Base-by-base conservation (phyloP, 2,113 vertebrate species). In the Notothenia rossii region DNA sequence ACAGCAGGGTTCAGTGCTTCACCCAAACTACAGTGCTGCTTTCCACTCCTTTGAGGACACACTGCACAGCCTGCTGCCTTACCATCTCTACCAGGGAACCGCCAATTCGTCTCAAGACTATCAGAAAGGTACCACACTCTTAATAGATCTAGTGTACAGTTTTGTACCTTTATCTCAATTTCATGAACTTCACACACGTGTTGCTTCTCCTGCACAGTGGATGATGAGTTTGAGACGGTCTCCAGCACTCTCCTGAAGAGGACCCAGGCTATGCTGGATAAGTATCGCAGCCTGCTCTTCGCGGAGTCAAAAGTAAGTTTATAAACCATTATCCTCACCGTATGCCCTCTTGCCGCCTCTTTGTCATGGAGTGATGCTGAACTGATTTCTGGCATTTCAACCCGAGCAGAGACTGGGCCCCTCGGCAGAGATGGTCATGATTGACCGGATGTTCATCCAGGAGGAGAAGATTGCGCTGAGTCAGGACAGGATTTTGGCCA, bases 401-500 rank as follows among this genome's bases (percentile, higher is more conserved):
- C 33, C 64, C 74, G 85, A 92, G 66, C 94, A 98, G 97, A 94
- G 98, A 84, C 94, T 97, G 67, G 98, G 97, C 48, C 98, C 98
- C 15, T 99, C 97, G 0, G 97, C 97, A 0, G 98, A 98, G 93
- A 98, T 98, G 98, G 98, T 98, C 66, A 99, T 99, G 98, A 98
- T 99, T 7, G 97, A 99, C 90, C 91, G 97, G 29, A 99, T 98
- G 97, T 98, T 99, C 84, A 99, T 98, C 64, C 97, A 99, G 90
- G 97, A 99, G 77, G 98, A 98, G 77, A 98, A 98, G 85, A 91
- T 97, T 7, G 96, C 95, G 0, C 73, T 99, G 50, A 95, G 93
- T 67, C 95, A 97, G 29, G 96, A 99, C 91, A 95, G 95, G 55
- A 92, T 98, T 77, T 82, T 99, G 63, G 98, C 97, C 10, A 97